Evolutionary conservation across 2,888 invertebrate genomes (phyloP), one percentile per base, ranked within the genome.

Genomic region (Nesidiocoris tenuis): DNA sequence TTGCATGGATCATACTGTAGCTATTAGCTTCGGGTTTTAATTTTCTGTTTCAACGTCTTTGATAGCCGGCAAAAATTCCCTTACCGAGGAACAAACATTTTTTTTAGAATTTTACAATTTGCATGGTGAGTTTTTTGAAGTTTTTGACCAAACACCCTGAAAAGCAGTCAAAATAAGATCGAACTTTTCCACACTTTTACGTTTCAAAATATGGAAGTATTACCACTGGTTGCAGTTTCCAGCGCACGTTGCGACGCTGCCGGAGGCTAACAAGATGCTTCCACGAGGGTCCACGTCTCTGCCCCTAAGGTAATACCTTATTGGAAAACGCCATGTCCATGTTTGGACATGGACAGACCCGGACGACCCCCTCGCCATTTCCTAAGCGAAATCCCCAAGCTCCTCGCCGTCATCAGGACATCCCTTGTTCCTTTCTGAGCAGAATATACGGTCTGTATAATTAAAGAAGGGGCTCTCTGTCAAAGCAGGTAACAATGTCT

Each of bases 401-500:
- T 16, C 54, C 54, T 12, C 19, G n/a, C 59, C 5, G 3, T 19
- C 59, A 19, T 7, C 39, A 12, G 12, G 39, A 3, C 3, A 39
- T 39, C 39, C 39, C 39, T 39, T 39, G 39, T 39, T 39, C 39
- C 5, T 7, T 39, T 39, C 12, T 39, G 39, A 3, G 3, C 39
- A 12, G 39, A 39, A 39, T 39, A 39, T 39, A 39, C 39, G 39
- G 39, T 39, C 72, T 17, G 72, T 72, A 72, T 72, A 72, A 72
- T 72, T 72, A 12, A 39, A 39, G 39, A 72, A 72, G 72, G 61
- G 72, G 61, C 39, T 25, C 72, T 72, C 72, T 72, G 72, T 72
- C 72, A 72, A 71, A 25, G 61, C 61, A 72, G 63, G 72, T 72
- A 72, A 72, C 72, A 72, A 72, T 72, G 72, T 72, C 72, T 72